phyloP scores from a whole-genome alignment of 2,888 invertebrate genomes.

The Hyposoter didymator region DNA sequence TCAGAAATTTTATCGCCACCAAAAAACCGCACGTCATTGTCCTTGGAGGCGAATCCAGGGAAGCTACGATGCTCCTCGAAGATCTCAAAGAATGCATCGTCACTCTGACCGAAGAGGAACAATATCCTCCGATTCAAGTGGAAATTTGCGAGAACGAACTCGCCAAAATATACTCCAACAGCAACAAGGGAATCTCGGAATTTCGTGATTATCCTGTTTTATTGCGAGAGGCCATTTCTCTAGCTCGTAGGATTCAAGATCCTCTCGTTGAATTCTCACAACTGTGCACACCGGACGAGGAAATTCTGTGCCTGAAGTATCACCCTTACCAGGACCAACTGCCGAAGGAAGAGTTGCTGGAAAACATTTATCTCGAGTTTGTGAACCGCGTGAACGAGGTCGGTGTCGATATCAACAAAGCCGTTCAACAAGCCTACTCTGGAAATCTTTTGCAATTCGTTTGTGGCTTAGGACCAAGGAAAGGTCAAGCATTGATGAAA shows the following conservation, averaged over 20 bases:
- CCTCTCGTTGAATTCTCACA: slow-evolving; percentile 97
- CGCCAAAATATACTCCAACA: slow-evolving; percentile 95
- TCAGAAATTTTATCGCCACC: slow-evolving; percentile 91
- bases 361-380: slow-evolving; percentile 93
- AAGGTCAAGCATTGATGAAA: slow-evolving; percentile 93
- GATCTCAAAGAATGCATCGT: slow-evolving; percentile 90
- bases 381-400: slow-evolving; percentile 98
- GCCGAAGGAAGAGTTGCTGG: slow-evolving; percentile 92
- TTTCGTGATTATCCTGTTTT: slow-evolving; percentile 96
- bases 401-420: slow-evolving; percentile 97
- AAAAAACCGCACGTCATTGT: slow-evolving; percentile 97
- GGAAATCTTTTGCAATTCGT: slow-evolving; percentile 96
- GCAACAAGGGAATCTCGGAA: slow-evolving; percentile 93
- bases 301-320: slow-evolving; percentile 96
- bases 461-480: slow-evolving; percentile 97
- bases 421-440: slow-evolving; percentile 93
- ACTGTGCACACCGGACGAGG: slow-evolving; percentile 96
- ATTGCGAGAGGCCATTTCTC: slow-evolving; percentile 94
- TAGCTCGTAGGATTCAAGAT: slow-evolving; percentile 96
- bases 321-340: slow-evolving; percentile 90
- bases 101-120: slow-evolving; percentile 91
- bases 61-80: slow-evolving; percentile 91
- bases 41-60: slow-evolving; percentile 94
- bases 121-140: slow-evolving; percentile 93
- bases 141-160: slow-evolving; percentile 97